Base-by-base conservation (phyloP, 2,113 vertebrate species). In the Zeus faber region DNA sequence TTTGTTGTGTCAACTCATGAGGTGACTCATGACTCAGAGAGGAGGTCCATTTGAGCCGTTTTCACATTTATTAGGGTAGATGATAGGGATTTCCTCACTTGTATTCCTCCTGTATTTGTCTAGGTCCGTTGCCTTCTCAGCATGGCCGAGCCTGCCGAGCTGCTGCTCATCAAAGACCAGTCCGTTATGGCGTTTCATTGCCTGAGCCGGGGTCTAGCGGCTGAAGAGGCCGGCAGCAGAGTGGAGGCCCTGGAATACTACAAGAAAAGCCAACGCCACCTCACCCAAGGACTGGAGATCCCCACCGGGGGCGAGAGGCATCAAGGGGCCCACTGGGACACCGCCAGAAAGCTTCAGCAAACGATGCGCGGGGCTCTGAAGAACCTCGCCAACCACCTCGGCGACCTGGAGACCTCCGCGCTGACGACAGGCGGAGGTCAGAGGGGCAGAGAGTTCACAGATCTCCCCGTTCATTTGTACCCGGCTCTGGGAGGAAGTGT, bases 291-390 rank as follows among this genome's bases (percentile, higher is more conserved):
- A 16, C 5, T 95, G 26, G 85, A 79, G 13, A 54, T 98, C 41
- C 79, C 89, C 2, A 85, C 83, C 0, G 43, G 67, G 0, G 89
- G 87, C 3, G 74, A 82, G 11, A 58, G 67, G 0, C 86, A 86
- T 16, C 55, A 46, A 0, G 92, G 92, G 10, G 40, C 83, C 3
- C 55, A 21, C 7, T 95, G 93, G 94, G 91, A 96, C 23, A 81
- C 70, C 2, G 93, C 91, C 33, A 87, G 92, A 54, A 84, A 91
- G 75, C 92, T 95, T 79, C 95, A 97, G 2, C 79, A 88, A 70
- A 94, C 89, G 71, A 95, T 98, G 93, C 85, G 62, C 40, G 88
- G 90, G 50, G 93, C 93, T 0, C 72, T 97, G 7, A 84, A 43
- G 50, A 93, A 88, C 0, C 87, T 96, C 29, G 79, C 31, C 0